Percentiles rank a stretch among this genome's conserved stretches.
Evolutionary conservation across 2,113 vertebrate species (phyloP).

Genomic region (Oreochromis niloticus): DNA sequence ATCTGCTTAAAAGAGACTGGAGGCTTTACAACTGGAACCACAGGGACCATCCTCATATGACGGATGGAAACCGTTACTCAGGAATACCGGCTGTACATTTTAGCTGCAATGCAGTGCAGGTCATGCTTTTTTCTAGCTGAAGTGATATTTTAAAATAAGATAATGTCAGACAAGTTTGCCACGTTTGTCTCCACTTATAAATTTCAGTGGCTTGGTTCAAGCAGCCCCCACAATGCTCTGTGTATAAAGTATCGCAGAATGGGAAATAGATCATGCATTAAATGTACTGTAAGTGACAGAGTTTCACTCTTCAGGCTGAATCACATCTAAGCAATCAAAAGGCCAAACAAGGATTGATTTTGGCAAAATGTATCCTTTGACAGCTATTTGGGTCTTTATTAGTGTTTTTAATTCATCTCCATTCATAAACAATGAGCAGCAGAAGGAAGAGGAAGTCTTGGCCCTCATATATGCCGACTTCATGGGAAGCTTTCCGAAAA

Average conservation of each 20-base stretch:
- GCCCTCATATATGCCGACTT: neutral
- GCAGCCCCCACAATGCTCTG: accelerated
- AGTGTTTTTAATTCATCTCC: neutral
- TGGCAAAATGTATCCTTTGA: neutral
- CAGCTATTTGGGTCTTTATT: neutral
- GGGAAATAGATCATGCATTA: neutral
- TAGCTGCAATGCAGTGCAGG: neutral
- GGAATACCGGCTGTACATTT: neutral
- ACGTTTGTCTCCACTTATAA: neutral
- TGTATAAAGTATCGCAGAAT: neutral
- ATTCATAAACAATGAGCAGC: neutral
- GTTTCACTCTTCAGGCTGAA: neutral
- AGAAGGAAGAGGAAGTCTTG: neutral
- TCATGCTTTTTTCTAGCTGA: neutral
- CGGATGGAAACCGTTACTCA: neutral
- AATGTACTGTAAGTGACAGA: neutral
- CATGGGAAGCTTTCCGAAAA: neutral
- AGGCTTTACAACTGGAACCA: neutral
- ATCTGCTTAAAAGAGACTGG: neutral
- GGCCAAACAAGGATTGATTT: neutral
- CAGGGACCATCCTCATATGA: neutral
- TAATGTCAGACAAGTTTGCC: neutral
- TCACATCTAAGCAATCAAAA: neutral
- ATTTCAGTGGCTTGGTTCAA: neutral
- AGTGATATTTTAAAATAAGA: neutral